Percentiles rank a stretch among this genome's conserved stretches.
Evolutionary conservation across 2,797 vertebrate genomes (phyloP).

Genomic region (Melanotaenia trifasciata): DNA sequence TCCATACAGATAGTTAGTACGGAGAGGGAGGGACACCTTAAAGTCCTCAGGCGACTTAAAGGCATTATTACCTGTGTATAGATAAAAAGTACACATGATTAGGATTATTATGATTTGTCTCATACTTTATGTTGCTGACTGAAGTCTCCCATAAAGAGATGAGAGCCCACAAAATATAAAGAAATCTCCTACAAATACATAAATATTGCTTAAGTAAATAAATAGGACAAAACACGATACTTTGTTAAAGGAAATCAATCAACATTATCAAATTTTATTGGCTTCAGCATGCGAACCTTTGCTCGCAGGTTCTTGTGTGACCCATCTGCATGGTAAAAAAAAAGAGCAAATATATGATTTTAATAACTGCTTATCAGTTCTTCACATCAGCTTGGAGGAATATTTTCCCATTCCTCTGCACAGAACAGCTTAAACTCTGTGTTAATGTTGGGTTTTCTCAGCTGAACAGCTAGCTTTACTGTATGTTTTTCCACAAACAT

Average conservation of each 20-base stretch:
- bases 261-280: neutral
- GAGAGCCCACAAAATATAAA: neutral
- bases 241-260: neutral
- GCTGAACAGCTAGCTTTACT: neutral
- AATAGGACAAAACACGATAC: neutral
- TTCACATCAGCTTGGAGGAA: neutral
- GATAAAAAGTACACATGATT: neutral
- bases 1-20: conserved; percentile 96
- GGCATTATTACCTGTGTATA: conserved; percentile 88
- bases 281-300: neutral
- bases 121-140: neutral
- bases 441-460: neutral
- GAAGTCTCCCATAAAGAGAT: neutral
- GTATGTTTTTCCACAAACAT: neutral
- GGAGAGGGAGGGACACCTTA: conserved; percentile 94
- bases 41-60: conserved; percentile 97
- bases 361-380: neutral
- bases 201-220: neutral
- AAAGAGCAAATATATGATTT: neutral
- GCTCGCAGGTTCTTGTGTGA: neutral
- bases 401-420: neutral
- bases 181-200: neutral
- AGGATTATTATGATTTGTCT: neutral
- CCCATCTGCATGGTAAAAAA: neutral
- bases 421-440: neutral